These are phyloP conservation scores for Pygmarrhopalites habei DNA, from an alignment of 1,140 invertebrate species.

Conservation along the genomic window DNA sequence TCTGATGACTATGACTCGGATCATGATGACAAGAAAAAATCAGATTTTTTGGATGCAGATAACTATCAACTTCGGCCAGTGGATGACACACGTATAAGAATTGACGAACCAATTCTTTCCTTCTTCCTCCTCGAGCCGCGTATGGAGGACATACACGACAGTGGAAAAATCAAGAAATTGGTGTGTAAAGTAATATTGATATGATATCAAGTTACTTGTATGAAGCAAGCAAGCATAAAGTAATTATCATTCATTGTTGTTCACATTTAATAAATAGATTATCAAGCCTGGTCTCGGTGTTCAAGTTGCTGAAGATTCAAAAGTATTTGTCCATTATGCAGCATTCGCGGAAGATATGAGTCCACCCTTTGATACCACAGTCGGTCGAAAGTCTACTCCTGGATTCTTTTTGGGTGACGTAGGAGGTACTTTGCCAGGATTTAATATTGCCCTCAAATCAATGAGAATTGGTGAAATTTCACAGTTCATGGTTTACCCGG, in stretches of 20 bases:
- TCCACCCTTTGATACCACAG: not conserved
- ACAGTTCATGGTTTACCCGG: constrained; percentile 8
- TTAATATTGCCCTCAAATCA: not conserved
- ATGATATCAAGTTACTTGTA: too few species aligned
- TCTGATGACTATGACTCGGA: not conserved
- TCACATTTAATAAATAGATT: constrained; percentile 1
- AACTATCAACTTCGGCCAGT: not conserved
- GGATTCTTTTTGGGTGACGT: not conserved
- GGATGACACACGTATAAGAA: not conserved
- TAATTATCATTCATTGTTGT: too few species aligned
- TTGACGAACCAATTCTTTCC: not conserved
- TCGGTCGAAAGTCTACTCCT: not conserved
- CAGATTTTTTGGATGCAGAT: not conserved
- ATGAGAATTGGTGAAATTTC: constrained; percentile 15
- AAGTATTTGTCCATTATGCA: constrained; percentile 7
- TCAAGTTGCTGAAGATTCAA: not conserved
- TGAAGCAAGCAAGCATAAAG: too few species aligned
- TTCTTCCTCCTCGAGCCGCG: not conserved
- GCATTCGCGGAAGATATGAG: constrained; percentile 5
- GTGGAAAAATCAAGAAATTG: not conserved
- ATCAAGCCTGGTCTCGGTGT: not conserved
- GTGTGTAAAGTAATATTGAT: not conserved
- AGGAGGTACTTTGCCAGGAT: not conserved
- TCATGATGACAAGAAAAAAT: not conserved
- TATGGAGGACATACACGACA: not conserved